Evolutionary conservation across 2,888 invertebrate species (phyloP).

Genomic region (Rhamnusium bicolor): DNA sequence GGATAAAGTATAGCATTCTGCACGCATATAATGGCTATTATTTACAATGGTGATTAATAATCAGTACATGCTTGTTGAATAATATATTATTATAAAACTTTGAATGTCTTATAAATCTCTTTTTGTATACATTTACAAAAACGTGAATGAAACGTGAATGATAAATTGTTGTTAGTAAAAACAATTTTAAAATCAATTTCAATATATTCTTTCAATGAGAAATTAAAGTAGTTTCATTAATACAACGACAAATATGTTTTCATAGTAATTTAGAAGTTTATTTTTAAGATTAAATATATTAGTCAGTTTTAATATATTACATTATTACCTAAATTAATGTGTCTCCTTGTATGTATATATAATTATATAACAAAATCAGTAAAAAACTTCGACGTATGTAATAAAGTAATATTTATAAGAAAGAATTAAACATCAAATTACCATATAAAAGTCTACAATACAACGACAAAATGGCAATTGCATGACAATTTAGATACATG

Average conservation of each 20-base stretch:
- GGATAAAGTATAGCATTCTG: no score
- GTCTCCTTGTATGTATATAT: background rate
- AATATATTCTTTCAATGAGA: no score
- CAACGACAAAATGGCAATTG: conserved; percentile 60
- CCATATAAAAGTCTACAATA: conserved; percentile 51
- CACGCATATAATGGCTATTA: no score
- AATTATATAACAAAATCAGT: background rate
- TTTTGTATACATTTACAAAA: no score
- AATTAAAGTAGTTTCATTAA: no score
- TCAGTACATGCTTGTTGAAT: no score
- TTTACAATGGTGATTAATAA: no score
- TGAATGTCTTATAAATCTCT: no score
- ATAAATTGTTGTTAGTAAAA: no score
- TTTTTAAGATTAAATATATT: background rate
- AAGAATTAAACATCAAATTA: conserved; percentile 48
- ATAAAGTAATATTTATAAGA: conserved; percentile 17
- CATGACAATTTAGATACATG: conserved; percentile 60
- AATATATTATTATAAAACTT: no score
- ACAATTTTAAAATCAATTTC: no score
- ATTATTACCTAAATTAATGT: background rate
- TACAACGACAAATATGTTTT: background rate
- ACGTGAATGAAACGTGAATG: no score
- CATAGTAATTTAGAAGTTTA: background rate
- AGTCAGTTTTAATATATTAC: background rate
- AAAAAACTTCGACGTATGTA: background rate